Base-by-base conservation (phyloP, 2,888 invertebrate species). In the Napeogenes sylphis region DNA sequence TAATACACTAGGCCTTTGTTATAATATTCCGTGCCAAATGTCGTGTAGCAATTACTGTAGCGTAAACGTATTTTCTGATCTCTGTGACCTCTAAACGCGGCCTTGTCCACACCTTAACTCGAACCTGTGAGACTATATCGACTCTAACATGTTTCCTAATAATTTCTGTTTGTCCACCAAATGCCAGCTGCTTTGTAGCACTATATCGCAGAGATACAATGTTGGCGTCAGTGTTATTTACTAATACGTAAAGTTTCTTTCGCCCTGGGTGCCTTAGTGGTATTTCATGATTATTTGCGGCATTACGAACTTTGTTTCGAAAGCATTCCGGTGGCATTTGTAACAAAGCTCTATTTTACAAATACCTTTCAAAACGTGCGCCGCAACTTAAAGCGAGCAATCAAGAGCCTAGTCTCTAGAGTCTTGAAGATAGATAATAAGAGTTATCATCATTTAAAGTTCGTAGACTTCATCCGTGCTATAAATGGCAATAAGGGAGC, bases 131-230 rank as follows among this genome's bases (percentile, higher is more conserved):
- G 76, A 80, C 78, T 77, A 78, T 80, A 79, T 76, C 75, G 71
- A 71, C 70, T 76, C 69, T 68, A 80, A 70, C 75, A 75, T 78
- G 73, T 72, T 75, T 77, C 78, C 58, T 80, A 79, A 79, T 78
- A 21, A 72, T 81, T 83, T 84, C 82, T 83, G 81, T 79, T 80
- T 78, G 73, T 76, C 73, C 76, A 77, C 47, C 73, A 82, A 84
- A 84, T 84, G 79, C 75, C 82, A 81, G 76, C 80, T 81, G 80
- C 81, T 80, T 81, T 21, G 21, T 21, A 82, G 77, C 80, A 61
- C 66, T 62, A 67, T 60, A 56, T 53, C 80, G 21, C 21, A 21
- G 21, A 21, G 73, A 65, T 76, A 69, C 81, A 21, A 77, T 79
- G 77, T 70, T 77, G 73, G 73, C 71, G 73, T 70, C 38, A 38